Percentiles rank a stretch among this genome's conserved stretches.
phyloP scores from a whole-genome alignment of 2,888 invertebrate genomes.

The Xanthia icteritia region DNA sequence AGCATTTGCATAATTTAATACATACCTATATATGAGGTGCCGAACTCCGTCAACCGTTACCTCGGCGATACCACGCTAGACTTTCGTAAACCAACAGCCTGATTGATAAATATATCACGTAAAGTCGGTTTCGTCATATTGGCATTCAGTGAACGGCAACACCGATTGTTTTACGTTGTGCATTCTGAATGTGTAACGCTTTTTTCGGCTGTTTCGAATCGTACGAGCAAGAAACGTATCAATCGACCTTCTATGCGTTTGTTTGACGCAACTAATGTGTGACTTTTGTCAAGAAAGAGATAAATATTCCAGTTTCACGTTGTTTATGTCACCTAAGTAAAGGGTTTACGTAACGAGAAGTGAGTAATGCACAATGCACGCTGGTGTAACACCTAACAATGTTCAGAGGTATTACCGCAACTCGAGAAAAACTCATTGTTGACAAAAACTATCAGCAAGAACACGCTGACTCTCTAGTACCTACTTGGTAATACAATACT shows the following conservation, averaged over 20 bases:
- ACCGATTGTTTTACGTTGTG: constrained; percentile 71
- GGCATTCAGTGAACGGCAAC: constrained; percentile 73
- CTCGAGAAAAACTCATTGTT: constrained; percentile 49
- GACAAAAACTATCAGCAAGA: constrained; percentile 32
- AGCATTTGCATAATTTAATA: constrained; percentile 51
- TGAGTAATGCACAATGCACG: constrained; percentile 45
- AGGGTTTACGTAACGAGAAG: constrained; percentile 55
- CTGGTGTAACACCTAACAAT: constrained; percentile 52
- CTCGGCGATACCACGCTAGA: constrained; percentile 63
- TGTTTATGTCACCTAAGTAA: constrained; percentile 51
- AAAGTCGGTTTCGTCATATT: constrained; percentile 80
- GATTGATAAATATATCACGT: constrained; percentile 87
- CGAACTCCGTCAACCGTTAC: constrained; percentile 71
- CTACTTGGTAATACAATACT: constrained; percentile 26
- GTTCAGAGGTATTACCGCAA: constrained; percentile 36
- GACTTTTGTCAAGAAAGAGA: constrained; percentile 43
- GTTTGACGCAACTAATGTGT: constrained; percentile 41
- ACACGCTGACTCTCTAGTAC: not conserved
- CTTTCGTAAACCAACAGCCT: constrained; percentile 82
- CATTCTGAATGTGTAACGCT: constrained; percentile 76
- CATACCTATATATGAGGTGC: constrained; percentile 31
- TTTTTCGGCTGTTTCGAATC: constrained; percentile 69
- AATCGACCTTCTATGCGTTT: constrained; percentile 59
- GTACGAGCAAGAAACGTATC: constrained; percentile 65
- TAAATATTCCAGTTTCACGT: constrained; percentile 44